phyloP scores from a whole-genome alignment of 1,140 invertebrate genomes.

The Limonius californicus region DNA sequence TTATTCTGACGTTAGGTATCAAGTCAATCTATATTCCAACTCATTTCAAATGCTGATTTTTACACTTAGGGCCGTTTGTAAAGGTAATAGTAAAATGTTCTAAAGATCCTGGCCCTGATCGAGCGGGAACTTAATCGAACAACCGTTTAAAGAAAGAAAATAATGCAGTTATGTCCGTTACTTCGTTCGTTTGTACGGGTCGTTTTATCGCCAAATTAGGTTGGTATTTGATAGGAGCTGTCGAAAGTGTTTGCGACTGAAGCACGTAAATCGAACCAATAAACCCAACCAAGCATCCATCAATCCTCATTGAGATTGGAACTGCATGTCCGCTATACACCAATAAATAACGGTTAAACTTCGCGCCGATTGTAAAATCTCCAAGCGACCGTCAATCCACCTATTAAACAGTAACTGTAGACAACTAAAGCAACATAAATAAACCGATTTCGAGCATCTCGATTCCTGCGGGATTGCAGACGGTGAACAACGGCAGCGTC shows the following conservation, averaged over 20 bases:
- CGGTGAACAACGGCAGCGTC: too few species aligned
- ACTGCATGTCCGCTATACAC: background rate
- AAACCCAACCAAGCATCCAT: conserved; percentile 3
- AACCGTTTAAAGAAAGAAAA: too few species aligned
- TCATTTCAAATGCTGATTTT: too few species aligned
- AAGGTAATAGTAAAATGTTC: too few species aligned
- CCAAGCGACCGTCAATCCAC: background rate
- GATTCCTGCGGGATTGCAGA: background rate
- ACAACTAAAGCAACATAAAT: conserved; percentile 4
- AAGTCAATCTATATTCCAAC: too few species aligned
- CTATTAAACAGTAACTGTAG: conserved; percentile 3
- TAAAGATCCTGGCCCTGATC: too few species aligned
- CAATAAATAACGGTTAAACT: conserved; percentile 12
- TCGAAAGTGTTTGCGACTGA: background rate
- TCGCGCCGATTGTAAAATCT: background rate
- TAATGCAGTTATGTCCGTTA: too few species aligned
- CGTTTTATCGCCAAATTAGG: background rate
- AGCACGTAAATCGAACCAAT: conserved; percentile 11
- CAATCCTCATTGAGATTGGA: conserved; percentile 2
- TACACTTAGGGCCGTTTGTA: too few species aligned
- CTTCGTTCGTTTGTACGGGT: too few species aligned
- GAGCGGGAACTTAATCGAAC: too few species aligned
- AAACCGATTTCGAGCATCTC: background rate
- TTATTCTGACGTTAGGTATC: too few species aligned
- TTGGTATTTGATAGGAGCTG: background rate